Conservation (phyloP, 1,140 invertebrate species). For the Bemisia tabaci region DNA sequence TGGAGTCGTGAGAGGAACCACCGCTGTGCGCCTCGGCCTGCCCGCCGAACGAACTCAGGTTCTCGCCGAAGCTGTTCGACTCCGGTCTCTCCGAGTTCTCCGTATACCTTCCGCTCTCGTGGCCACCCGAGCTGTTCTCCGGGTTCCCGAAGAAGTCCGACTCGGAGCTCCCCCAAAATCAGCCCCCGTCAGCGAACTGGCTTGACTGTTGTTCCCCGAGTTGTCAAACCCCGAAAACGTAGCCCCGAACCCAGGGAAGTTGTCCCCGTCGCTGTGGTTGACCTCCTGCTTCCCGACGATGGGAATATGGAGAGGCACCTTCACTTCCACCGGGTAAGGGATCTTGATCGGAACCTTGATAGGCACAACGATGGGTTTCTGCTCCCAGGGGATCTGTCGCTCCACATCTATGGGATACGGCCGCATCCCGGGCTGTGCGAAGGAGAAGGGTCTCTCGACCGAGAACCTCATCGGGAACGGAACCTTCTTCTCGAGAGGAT, state of each 20-base stretch:
- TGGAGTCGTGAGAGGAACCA: background rate
- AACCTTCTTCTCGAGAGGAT: conserved; percentile 40
- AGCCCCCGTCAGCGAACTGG: background rate
- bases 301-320: conserved; percentile 37
- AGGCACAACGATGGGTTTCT: conserved; percentile 42
- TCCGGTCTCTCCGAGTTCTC: background rate
- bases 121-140: background rate
- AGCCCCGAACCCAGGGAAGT: background rate
- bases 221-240: background rate
- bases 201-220: background rate
- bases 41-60: background rate
- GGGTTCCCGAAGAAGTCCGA: background rate
- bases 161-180: background rate
- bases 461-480: conserved; percentile 54
- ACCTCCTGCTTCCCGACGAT: conserved; percentile 22
- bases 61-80: background rate
- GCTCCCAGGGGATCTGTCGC: conserved; percentile 61
- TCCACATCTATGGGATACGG: conserved; percentile 41
- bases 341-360: conserved; percentile 35
- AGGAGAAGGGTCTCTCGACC: conserved; percentile 30
- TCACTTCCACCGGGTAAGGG: conserved; percentile 30
- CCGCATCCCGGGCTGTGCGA: conserved; percentile 26
- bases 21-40: background rate
- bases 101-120: background rate
- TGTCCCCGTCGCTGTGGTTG: background rate